These are phyloP conservation scores for Tenthredo mesomela DNA, from an alignment of 2,888 invertebrate species.

Conservation along the genomic window DNA sequence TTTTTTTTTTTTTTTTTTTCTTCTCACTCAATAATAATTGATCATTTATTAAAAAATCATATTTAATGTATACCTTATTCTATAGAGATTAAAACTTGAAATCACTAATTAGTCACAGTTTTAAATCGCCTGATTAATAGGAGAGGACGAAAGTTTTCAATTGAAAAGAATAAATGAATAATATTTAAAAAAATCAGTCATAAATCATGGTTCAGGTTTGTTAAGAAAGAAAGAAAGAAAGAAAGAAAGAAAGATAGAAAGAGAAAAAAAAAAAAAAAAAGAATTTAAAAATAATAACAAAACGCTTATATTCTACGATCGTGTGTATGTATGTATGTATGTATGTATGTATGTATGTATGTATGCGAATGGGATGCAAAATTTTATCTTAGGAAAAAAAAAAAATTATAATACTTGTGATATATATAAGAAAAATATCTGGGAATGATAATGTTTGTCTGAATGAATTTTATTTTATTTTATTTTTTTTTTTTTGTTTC, in stretches of 20 bases:
- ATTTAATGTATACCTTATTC: constrained; percentile 8
- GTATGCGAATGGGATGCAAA: constrained; percentile 64
- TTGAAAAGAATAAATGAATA: constrained; percentile 54
- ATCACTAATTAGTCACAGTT: constrained; percentile 41
- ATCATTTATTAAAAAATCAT: not conserved
- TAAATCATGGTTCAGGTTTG: constrained; percentile 64
- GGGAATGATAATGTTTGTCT: constrained; percentile 55
- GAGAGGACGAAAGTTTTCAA: not conserved
- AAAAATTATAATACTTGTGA: constrained; percentile 68
- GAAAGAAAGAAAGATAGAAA: constrained; percentile 43
- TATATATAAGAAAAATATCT: constrained; percentile 64
- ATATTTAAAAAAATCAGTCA: constrained; percentile 57
- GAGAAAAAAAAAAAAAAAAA: constrained; percentile 26
- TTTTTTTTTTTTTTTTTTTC: not conserved
- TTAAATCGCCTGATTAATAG: not conserved
- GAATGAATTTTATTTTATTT: constrained; percentile 55
- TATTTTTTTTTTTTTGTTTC: constrained; percentile 55
- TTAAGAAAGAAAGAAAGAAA: constrained; percentile 58
- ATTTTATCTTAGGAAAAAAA: constrained; percentile 64
- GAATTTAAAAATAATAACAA: constrained; percentile 64
- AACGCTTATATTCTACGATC: constrained; percentile 72
- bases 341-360: constrained; percentile 57
- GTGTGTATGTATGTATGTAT: constrained; percentile 63
- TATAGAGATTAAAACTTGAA: not conserved
- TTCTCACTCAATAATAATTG: not conserved